A percentile compares a stretch with the other conserved stretches of the same genome.
Evolutionary conservation across 2,888 invertebrate genomes (phyloP).

Genomic region (Ypsolopha scabrella): DNA sequence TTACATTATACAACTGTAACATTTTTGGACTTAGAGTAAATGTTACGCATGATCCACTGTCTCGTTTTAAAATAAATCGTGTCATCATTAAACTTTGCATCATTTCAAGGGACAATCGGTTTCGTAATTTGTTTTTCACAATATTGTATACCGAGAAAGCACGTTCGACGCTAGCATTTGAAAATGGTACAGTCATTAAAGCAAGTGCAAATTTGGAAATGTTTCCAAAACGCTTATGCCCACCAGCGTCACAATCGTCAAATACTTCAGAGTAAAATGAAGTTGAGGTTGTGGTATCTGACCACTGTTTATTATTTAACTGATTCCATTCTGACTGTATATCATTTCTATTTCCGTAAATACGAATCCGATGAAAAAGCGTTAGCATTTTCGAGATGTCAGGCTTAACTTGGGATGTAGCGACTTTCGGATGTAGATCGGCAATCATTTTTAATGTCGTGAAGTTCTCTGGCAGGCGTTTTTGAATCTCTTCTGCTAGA

Average conservation of each 20-base stretch:
- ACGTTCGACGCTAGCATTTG: conserved; percentile 8
- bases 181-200: conserved; percentile 6
- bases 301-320: not conserved
- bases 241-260: not conserved
- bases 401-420: conserved; percentile 8
- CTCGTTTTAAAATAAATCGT: not conserved
- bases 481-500: conserved; percentile 4
- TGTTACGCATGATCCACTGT: no score
- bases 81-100: conserved; percentile 8
- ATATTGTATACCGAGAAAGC: conserved; percentile 8
- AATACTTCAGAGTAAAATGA: no score
- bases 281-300: not conserved
- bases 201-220: conserved; percentile 6
- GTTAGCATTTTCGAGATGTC: conserved; percentile 8
- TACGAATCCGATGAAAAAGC: conserved; percentile 7
- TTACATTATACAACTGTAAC: no score
- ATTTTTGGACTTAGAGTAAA: no score
- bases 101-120: conserved; percentile 10
- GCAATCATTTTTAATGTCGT: conserved; percentile 7
- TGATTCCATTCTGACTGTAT: conserved; percentile 5
- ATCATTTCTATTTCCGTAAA: conserved; percentile 8
- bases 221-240: conserved; percentile 1
- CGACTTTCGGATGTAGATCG: conserved; percentile 8
- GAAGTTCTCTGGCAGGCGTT: conserved; percentile 6
- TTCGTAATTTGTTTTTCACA: conserved; percentile 10